Percentiles rank a stretch among this genome's conserved stretches.
phyloP scores from a whole-genome alignment of 2,888 invertebrate species.

The Ichneumon xanthorius region DNA sequence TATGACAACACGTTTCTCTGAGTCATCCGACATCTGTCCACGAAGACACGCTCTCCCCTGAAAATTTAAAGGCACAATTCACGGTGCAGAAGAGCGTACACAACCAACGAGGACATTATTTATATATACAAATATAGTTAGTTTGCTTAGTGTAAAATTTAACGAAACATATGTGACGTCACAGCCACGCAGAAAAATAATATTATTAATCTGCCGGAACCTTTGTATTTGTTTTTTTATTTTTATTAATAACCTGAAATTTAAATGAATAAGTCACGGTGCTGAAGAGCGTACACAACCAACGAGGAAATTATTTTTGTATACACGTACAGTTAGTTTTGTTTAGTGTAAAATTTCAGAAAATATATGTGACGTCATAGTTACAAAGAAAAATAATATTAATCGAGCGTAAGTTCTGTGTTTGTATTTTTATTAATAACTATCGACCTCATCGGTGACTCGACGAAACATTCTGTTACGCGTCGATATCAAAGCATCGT shows the following conservation, averaged over 20 bases:
- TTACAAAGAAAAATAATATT: background rate
- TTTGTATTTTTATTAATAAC: constrained; percentile 18
- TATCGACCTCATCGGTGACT: background rate
- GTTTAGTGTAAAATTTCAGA: background rate
- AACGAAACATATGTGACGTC: background rate
- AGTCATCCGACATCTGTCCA: constrained; percentile 32
- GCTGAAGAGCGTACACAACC: constrained; percentile 13
- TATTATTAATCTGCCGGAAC: background rate
- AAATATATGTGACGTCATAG: background rate
- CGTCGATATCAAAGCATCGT: constrained; percentile 35
- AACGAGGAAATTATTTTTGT: constrained; percentile 36
- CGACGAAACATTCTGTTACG: constrained; percentile 5
- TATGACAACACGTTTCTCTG: constrained; percentile 12
- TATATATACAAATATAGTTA: background rate
- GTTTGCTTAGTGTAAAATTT: background rate
- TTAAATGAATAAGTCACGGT: background rate
- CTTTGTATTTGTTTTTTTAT: constrained; percentile 1
- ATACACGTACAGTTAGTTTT: background rate
- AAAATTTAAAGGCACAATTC: background rate
- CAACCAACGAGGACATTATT: constrained; percentile 39
- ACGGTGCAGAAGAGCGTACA: background rate
- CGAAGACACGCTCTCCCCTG: constrained; percentile 25
- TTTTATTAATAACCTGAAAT: background rate
- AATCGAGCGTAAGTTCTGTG: background rate
- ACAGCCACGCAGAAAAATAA: background rate